A percentile compares a stretch with the other conserved stretches of the same genome.
phyloP scores from a whole-genome alignment of 2,113 vertebrate genomes.

The Melanostigma gelatinosum region DNA sequence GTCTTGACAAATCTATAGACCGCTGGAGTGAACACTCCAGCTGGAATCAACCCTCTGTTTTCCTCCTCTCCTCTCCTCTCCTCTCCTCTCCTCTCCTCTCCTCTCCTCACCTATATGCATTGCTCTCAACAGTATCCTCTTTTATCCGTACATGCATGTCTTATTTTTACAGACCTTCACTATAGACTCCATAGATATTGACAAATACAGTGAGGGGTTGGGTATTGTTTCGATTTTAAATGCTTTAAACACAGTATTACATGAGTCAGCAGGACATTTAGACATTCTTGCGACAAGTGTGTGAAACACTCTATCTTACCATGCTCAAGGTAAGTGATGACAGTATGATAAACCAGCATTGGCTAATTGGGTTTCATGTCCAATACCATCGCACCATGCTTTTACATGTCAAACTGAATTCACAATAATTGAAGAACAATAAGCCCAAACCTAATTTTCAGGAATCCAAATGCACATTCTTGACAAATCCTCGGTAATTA shows the following conservation, averaged over 20 bases:
- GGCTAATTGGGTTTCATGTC: slow-evolving; percentile 8
- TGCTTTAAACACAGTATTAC: neutral
- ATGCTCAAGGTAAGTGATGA: neutral
- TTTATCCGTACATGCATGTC: neutral
- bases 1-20: slow-evolving; percentile 68
- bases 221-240: neutral
- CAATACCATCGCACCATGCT: neutral
- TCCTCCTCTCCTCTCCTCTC: neutral
- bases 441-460: neutral
- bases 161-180: neutral
- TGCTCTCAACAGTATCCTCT: neutral
- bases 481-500: neutral
- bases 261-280: slow-evolving; percentile 17
- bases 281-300: neutral
- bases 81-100: neutral
- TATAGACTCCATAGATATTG: neutral
- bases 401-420: neutral
- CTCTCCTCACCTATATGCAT: neutral
- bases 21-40: slow-evolving; percentile 53
- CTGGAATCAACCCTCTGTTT: slow-evolving; percentile 45
- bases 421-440: neutral
- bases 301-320: neutral
- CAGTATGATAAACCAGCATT: slow-evolving; percentile 21
- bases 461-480: neutral
- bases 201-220: neutral